These are phyloP conservation scores for Sus cebifrons DNA, from an alignment of 2,797 vertebrate genomes.

Conservation along the genomic window DNA sequence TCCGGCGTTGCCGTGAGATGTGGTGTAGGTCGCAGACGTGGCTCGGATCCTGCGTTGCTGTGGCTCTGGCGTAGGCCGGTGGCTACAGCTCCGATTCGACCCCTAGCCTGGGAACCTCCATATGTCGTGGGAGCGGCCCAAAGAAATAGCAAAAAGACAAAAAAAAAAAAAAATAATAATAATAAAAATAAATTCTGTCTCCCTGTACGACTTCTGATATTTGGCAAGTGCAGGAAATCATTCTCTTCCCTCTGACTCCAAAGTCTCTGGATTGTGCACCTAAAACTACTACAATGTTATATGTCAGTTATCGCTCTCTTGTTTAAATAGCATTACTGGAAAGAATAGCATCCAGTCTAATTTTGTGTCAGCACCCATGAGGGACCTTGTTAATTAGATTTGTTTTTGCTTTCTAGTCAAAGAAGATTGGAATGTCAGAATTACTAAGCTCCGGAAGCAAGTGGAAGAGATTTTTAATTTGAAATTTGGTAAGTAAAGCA, in stretches of 20 bases:
- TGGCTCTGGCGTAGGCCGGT: no score
- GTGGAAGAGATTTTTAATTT: conserved; percentile 92
- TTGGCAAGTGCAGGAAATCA: not conserved
- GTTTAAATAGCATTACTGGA: not conserved
- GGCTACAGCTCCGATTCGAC: no score
- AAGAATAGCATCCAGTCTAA: not conserved
- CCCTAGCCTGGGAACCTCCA: no score
- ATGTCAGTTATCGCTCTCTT: not conserved
- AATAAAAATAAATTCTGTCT: not conserved
- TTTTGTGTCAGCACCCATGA: not conserved
- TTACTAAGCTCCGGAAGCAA: conserved; percentile 92
- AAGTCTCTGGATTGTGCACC: not conserved
- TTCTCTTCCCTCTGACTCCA: not conserved
- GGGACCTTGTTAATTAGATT: not conserved
- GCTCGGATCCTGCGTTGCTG: no score
- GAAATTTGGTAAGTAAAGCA: conserved; percentile 91
- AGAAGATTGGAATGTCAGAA: conserved; percentile 92
- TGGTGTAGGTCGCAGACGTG: no score
- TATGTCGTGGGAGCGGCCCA: no score
- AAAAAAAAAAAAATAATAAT: no score
- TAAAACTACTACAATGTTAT: not conserved
- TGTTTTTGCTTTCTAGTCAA: conserved; percentile 87
- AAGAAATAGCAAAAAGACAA: no score
- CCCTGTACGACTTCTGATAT: not conserved
- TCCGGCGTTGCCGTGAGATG: no score